phyloP scores from a whole-genome alignment of 2,113 vertebrate genomes.

The Desmodus rotundus region DNA sequence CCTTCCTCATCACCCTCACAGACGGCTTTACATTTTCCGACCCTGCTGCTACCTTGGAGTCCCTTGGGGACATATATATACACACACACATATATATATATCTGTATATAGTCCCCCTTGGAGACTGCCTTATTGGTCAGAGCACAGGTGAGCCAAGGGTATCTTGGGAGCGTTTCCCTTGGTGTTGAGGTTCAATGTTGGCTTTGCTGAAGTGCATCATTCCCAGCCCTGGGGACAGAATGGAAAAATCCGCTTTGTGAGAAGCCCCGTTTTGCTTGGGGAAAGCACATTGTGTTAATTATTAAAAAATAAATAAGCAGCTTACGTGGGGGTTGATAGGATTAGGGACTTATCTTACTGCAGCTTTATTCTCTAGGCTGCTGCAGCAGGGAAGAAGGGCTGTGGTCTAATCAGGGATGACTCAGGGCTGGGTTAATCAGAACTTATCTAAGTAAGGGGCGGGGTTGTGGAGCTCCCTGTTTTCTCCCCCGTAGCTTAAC shows the following conservation, averaged over 20 bases:
- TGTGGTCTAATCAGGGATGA: not conserved
- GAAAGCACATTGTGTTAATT: not conserved
- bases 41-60: too few relatives aligned
- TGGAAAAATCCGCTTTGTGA: not conserved
- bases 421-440: not conserved
- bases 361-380: not conserved
- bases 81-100: too few relatives aligned
- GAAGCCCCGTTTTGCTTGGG: not conserved
- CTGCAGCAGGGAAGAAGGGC: not conserved
- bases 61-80: too few relatives aligned
- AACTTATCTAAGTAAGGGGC: not conserved
- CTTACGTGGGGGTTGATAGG: not conserved
- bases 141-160: not conserved
- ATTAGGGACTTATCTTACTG: not conserved
- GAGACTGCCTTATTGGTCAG: not conserved
- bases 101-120: too few relatives aligned
- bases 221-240: not conserved
- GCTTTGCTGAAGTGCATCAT: not conserved
- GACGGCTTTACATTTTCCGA: too few relatives aligned
- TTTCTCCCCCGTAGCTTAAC: not conserved
- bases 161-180: not conserved
- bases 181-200: not conserved
- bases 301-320: not conserved
- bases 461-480: not conserved
- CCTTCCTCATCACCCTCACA: too few relatives aligned